These are phyloP conservation scores for Drosophila arizonae DNA, from an alignment of 1,140 invertebrate species.

Conservation along the genomic window DNA sequence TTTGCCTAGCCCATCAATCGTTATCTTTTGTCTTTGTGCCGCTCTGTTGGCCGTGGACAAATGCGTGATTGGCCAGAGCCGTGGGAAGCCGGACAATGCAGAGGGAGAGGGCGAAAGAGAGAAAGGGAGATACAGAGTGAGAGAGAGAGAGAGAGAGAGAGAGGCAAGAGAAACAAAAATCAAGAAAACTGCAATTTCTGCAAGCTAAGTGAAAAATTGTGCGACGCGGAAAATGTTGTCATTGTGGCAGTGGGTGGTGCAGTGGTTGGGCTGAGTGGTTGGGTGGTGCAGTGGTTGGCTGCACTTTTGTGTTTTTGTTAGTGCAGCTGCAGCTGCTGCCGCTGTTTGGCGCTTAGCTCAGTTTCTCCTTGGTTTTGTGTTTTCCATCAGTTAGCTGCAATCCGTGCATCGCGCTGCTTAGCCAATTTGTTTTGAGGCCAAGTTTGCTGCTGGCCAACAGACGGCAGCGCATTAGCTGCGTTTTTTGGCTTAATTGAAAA, in stretches of 20 bases:
- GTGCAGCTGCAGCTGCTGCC: slow-evolving; percentile 33
- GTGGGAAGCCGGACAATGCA: slow-evolving; percentile 46
- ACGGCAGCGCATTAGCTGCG: slow-evolving; percentile 46
- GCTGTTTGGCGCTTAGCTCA: slow-evolving; percentile 27
- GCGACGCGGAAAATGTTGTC: slow-evolving; percentile 45
- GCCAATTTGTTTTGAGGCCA: slow-evolving; percentile 61
- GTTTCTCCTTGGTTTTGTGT: not conserved
- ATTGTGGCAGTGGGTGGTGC: slow-evolving; percentile 26
- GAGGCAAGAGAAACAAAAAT: too few species aligned
- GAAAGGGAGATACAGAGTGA: slow-evolving; percentile 8
- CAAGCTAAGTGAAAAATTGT: slow-evolving; percentile 53
- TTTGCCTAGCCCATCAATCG: slow-evolving; percentile 17
- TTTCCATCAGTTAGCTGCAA: slow-evolving; percentile 13
- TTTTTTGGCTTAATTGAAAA: slow-evolving; percentile 63
- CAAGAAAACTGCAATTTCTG: slow-evolving; percentile 39
- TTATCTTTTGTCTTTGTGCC: slow-evolving; percentile 52
- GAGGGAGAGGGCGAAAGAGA: not conserved
- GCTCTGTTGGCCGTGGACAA: slow-evolving; percentile 49
- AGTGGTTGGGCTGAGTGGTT: not conserved
- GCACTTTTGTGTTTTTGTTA: slow-evolving; percentile 34
- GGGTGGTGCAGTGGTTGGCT: slow-evolving; percentile 11
- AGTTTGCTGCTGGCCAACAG: slow-evolving; percentile 55
- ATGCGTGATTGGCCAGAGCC: slow-evolving; percentile 70
- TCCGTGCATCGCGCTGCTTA: slow-evolving; percentile 37
- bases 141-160: too few species aligned